Evolutionary conservation across 2,888 invertebrate genomes (phyloP).

Genomic region (Nipponacmea schrenckii): DNA sequence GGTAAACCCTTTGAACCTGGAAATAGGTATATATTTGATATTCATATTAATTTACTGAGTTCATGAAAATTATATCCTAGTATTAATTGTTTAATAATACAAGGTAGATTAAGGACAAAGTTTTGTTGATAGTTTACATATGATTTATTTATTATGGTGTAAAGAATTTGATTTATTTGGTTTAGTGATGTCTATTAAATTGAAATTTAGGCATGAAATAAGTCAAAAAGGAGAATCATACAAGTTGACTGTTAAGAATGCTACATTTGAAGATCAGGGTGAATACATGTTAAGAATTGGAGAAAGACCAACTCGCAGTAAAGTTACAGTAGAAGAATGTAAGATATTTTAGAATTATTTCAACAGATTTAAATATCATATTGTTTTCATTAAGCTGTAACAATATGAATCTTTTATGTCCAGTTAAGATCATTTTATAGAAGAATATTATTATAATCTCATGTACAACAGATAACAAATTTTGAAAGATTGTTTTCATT

Average conservation of each 20-base stretch:
- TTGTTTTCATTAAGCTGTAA: no score
- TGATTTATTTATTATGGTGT: no score
- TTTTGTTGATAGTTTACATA: no score
- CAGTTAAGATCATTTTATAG: no score
- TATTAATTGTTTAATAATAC: background rate
- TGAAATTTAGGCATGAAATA: slow-evolving; percentile 78
- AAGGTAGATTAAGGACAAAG: background rate
- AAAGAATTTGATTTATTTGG: no score
- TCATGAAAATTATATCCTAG: background rate
- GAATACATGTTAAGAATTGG: slow-evolving; percentile 69
- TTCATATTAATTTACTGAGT: background rate
- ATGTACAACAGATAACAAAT: no score
- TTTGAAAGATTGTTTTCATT: no score
- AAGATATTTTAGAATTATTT: slow-evolving; percentile 28
- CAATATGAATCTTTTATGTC: no score
- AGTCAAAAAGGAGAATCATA: slow-evolving; percentile 76
- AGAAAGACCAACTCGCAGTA: slow-evolving; percentile 62
- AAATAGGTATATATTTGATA: slow-evolving; percentile 72
- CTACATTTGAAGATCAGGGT: slow-evolving; percentile 67
- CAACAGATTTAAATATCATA: no score
- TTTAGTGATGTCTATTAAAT: background rate
- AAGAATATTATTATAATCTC: no score
- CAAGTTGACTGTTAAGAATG: slow-evolving; percentile 77
- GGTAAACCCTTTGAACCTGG: slow-evolving; percentile 72
- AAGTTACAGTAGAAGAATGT: slow-evolving; percentile 62